Evolutionary conservation across 1,140 invertebrate genomes (phyloP), one percentile per base, ranked within the genome.

Genomic region (Bombus superbus): DNA sequence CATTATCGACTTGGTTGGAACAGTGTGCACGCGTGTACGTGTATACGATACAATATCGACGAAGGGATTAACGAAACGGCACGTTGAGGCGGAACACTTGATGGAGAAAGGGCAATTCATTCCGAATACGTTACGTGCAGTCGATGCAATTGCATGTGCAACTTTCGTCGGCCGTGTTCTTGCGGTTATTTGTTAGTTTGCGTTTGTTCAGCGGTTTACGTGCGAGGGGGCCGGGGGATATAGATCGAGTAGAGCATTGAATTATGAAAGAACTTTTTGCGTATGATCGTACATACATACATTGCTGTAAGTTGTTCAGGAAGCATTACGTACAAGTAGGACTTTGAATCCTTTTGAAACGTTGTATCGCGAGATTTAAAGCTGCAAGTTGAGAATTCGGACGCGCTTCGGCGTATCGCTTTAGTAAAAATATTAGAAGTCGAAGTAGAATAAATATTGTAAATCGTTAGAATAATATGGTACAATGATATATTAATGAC

Each of bases 61-160:
- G 53, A 73, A 80, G 32, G 77, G 77, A 85, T 85, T 85, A 85
- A 85, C 77, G 83, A 59, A 85, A 85, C 53, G 68, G 74, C 22
- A 74, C n/a, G 32, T 25, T 6, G 44, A 62, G 66, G 32, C 22
- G 53, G 42, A 47, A 80, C 25, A 32, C 38, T 71, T 44, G 83
- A 79, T 57, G 40, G 35, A 42, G 66, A 72, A 84, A 59, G 28
- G 53, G 40, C 75, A 44, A 80, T 73, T 80, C 40, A 32, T 64
- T 77, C 44, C 53, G 42, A 38, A 35, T 44, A 69, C 38, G 42
- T 69, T 69, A 53, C 40, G 64, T 40, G 28, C 22, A 53, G 15
- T 32, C 28, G 75, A 77, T 42, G 57, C 38, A 25, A 64, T 78
- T 42, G 75, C 57, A 64, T 32, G 73, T 35, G 42, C 18, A 35